Evolutionary conservation across 2,113 vertebrate genomes (phyloP).

Genomic region (Oreamnos americanus): DNA sequence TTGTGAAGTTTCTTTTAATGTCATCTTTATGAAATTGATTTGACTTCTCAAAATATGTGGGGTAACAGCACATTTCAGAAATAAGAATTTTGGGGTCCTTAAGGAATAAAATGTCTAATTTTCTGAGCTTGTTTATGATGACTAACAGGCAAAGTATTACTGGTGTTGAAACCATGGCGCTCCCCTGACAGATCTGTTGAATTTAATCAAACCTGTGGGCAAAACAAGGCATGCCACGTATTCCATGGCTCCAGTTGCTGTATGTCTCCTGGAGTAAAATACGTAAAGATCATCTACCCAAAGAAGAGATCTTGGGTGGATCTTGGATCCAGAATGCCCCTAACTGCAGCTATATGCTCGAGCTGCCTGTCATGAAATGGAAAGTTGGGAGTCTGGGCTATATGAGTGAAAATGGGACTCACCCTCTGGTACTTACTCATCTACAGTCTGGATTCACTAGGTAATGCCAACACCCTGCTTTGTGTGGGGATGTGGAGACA

Average conservation of each 20-base stretch:
- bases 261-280: background rate
- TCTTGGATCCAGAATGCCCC: background rate
- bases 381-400: background rate
- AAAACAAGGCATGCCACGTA: background rate
- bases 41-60: slow-evolving; percentile 11
- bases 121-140: background rate
- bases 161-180: background rate
- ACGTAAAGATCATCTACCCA: background rate
- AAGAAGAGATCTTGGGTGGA: background rate
- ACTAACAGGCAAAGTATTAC: background rate
- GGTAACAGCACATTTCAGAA: slow-evolving; percentile 23
- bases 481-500: slow-evolving; percentile 42
- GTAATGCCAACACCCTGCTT: slow-evolving; percentile 49
- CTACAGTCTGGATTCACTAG: background rate
- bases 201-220: slow-evolving; percentile 8
- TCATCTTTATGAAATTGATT: background rate
- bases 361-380: background rate
- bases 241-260: background rate
- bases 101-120: background rate
- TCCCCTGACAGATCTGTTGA: background rate
- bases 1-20: background rate
- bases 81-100: background rate
- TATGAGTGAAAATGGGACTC: background rate
- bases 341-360: background rate
- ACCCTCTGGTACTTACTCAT: background rate